Percentiles rank a stretch among this genome's conserved stretches.
phyloP scores from a whole-genome alignment of 2,113 vertebrate genomes.

The Grantiella picta region DNA sequence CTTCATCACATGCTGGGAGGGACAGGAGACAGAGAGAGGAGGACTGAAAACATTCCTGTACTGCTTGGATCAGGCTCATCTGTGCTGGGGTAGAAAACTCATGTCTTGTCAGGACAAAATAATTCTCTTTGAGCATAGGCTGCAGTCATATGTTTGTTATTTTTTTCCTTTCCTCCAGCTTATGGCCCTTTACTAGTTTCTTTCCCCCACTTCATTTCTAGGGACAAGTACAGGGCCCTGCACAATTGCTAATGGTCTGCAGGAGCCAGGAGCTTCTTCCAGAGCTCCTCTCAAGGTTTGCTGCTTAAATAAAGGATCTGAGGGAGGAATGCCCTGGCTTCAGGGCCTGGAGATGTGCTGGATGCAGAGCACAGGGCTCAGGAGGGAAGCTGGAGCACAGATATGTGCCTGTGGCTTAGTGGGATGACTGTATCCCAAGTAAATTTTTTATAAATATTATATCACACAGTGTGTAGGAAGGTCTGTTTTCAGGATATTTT shows the following conservation, averaged over 20 bases:
- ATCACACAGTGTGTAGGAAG: neutral
- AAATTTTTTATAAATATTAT: neutral
- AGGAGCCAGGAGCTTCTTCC: neutral
- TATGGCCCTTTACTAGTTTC: neutral
- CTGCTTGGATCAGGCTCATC: neutral
- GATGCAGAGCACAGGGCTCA: neutral
- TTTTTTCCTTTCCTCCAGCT: neutral
- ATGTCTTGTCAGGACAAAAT: neutral
- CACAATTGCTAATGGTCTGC: neutral
- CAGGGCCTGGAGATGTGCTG: neutral
- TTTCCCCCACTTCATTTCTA: neutral
- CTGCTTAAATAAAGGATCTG: neutral
- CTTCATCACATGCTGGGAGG: neutral
- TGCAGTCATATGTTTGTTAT: fast-evolving
- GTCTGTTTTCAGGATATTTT: neutral
- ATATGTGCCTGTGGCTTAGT: neutral
- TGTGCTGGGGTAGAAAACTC: neutral
- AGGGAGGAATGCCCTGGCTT: neutral
- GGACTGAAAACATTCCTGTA: neutral
- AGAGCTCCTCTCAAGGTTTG: neutral
- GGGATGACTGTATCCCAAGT: neutral
- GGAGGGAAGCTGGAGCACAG: neutral
- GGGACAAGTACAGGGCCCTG: neutral
- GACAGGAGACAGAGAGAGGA: neutral
- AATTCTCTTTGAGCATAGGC: neutral